Conservation (phyloP, 2,888 invertebrate genomes). For the Hemistola chrysoprasaria region DNA sequence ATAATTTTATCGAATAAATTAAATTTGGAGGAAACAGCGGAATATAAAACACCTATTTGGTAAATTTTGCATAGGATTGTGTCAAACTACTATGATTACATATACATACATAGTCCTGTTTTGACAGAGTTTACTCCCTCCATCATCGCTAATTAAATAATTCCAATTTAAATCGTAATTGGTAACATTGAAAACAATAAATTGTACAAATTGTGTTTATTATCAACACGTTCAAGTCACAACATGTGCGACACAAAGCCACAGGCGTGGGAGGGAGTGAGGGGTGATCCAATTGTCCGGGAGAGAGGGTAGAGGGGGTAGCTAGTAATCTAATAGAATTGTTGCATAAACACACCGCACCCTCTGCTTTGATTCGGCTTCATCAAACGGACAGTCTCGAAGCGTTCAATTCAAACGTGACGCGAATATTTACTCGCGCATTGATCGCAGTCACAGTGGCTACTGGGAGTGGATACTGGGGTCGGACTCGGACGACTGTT, state of each 20-base stretch:
- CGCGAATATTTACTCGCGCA: not conserved
- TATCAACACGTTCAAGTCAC: conserved; percentile 11
- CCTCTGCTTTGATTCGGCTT: conserved; percentile 35
- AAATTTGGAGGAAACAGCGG: too few relatives aligned
- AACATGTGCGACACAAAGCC: conserved; percentile 24
- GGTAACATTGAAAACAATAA: conserved; percentile 13
- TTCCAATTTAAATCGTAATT: too few relatives aligned
- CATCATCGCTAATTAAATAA: conserved; percentile 1
- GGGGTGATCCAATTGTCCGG: conserved; percentile 16
- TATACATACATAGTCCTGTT: too few relatives aligned
- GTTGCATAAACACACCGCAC: conserved; percentile 58
- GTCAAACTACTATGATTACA: too few relatives aligned
- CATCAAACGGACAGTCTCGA: conserved; percentile 20
- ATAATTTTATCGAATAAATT: too few relatives aligned
- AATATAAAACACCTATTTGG: too few relatives aligned
- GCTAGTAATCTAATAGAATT: conserved; percentile 58
- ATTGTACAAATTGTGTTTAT: conserved; percentile 28
- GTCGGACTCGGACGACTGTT: too few relatives aligned
- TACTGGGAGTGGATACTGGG: too few relatives aligned
- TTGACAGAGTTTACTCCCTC: too few relatives aligned
- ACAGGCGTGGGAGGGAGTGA: conserved; percentile 12
- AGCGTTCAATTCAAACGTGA: conserved; percentile 6
- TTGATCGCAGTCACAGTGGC: too few relatives aligned
- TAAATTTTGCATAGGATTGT: too few relatives aligned
- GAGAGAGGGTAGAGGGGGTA: conserved; percentile 38